Evolutionary conservation across 2,797 vertebrate genomes (phyloP), one percentile per base, ranked within the genome.

Genomic region (Bufotes viridis): DNA sequence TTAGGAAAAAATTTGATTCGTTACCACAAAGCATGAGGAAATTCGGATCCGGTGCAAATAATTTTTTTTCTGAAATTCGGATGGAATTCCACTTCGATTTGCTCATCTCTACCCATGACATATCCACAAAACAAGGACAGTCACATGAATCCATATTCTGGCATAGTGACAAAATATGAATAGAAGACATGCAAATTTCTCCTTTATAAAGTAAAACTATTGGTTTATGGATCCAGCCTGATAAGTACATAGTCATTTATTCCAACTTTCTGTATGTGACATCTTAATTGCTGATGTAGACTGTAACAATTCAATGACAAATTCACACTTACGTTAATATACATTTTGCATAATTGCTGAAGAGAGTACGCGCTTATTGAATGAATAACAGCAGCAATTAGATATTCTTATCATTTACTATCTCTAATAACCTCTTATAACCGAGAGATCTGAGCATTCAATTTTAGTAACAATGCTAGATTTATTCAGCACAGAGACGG

Each of bases 321-420:
- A 65, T 78, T 63, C 20, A 6, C 13, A n/a, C 17, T 17, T 55
- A 51, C 49, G 22, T 12, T 75, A 53, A 84, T 63, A 51, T 14
- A 74, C 42, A 70, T 72, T 61, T 18, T 61, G 60, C 34, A 61
- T 88, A 58, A 60, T 24, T 49, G 26, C 2, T 4, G 17, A 83
- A 51, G 42, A 80, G 60, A 61, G 55, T 81, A 60, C 53, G 51
- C 49, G 22, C 14, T 55, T 75, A 83, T 61, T 88, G 61, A 51
- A 82, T 55, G 65, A 80, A 74, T 80, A 55, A 51, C n/a, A 80
- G n/a, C 61, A 72, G 26, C 22, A 81, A 87, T 83, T 82, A 84
- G 51, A 70, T n/a, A 84, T 61, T 84, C 18, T 10, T 49, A 20
- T 79, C 10, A 80, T 80, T 63, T 81, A 34, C 57, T 55, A 81